phyloP scores from a whole-genome alignment of 2,797 vertebrate species.

The Sebastes matsubarae region DNA sequence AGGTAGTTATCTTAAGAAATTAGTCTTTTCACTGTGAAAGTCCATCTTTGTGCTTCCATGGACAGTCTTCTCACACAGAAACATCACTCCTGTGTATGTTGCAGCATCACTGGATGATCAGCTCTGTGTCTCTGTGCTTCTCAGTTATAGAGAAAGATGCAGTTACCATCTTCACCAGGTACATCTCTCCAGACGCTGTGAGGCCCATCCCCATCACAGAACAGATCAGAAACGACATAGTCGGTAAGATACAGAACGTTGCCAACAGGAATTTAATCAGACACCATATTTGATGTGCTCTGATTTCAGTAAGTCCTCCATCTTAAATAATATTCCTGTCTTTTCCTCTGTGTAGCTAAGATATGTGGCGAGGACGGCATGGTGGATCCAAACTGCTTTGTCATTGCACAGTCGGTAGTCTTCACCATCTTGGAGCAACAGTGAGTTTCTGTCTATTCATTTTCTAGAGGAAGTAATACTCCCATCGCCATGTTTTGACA shows the following conservation, averaged over 20 bases:
- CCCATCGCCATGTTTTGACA: not conserved
- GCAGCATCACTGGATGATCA: not conserved
- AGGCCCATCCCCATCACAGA: conserved; percentile 97
- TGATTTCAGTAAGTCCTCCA: not conserved
- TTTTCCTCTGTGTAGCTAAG: conserved; percentile 84
- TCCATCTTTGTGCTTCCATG: not conserved
- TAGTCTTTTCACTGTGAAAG: no score
- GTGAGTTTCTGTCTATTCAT: conserved; percentile 82
- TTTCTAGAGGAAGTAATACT: not conserved
- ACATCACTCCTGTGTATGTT: not conserved
- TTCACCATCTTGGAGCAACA: conserved; percentile 93
- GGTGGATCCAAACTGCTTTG: conserved; percentile 98
- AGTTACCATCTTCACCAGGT: conserved; percentile 97
- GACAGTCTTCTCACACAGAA: not conserved
- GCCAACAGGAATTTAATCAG: no score
- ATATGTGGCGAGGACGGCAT: conserved; percentile 98
- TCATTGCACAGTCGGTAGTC: conserved; percentile 92
- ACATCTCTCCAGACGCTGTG: conserved; percentile 96
- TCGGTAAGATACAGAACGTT: conserved; percentile 84
- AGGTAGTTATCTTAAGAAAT: not conserved
- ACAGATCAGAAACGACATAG: conserved; percentile 94
- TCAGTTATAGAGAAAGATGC: conserved; percentile 98
- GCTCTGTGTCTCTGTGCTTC: conserved; percentile 8
- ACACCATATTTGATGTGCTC: not conserved
- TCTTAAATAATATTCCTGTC: not conserved